Conservation (phyloP, 2,888 invertebrate species). For the Drosophila prolongata region DNA sequence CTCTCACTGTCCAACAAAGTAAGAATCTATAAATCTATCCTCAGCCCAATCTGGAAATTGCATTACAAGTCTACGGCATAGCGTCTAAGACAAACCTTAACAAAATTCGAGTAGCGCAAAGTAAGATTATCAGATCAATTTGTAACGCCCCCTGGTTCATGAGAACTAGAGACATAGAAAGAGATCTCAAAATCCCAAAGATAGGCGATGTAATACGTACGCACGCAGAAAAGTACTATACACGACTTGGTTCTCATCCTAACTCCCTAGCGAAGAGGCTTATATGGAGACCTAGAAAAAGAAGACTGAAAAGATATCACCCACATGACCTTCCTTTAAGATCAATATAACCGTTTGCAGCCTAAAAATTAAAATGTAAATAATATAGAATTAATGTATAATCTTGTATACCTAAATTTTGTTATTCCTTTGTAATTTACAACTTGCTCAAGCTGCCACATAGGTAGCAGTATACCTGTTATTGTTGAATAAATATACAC, state of each 20-base stretch:
- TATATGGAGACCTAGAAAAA: not conserved
- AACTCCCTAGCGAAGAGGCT: not conserved
- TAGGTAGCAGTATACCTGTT: not conserved
- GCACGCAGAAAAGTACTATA: not conserved
- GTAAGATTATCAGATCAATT: not conserved
- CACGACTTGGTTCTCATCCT: not conserved
- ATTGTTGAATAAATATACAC: too few relatives aligned
- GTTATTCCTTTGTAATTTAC: constrained; percentile 1
- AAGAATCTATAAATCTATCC: not conserved
- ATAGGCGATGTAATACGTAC: not conserved
- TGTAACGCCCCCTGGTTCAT: not conserved
- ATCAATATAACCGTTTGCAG: not conserved
- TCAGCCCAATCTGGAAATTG: not conserved
- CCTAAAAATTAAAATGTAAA: too few relatives aligned
- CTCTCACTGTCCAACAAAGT: not conserved
- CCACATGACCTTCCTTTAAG: not conserved
- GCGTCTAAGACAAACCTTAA: not conserved
- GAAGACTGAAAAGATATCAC: not conserved
- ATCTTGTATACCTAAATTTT: not conserved
- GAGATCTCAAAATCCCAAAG: not conserved
- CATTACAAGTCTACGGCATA: constrained; percentile 5
- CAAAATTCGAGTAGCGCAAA: constrained; percentile 9
- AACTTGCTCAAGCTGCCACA: constrained; percentile 6
- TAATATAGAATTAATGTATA: too few relatives aligned
- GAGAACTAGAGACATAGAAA: not conserved